These are phyloP conservation scores for Eurosta solidaginis DNA, from an alignment of 1,140 invertebrate genomes.

Conservation along the genomic window DNA sequence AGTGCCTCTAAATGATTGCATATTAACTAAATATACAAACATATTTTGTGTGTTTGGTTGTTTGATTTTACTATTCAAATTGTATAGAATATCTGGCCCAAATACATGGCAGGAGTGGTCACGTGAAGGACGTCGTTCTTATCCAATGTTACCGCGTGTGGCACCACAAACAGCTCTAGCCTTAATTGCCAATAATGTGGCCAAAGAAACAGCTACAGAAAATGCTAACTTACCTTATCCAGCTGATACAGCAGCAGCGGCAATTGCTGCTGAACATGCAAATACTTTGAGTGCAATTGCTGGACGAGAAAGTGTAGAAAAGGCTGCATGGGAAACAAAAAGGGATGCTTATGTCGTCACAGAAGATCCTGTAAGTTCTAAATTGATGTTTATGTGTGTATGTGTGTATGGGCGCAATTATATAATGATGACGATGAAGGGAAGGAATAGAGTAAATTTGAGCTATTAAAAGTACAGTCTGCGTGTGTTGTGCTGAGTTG, in stretches of 20 bases:
- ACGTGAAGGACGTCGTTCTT: constrained; percentile 78
- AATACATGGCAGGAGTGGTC: constrained; percentile 84
- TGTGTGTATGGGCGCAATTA: neutral
- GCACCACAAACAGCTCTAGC: constrained; percentile 83
- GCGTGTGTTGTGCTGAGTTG: constrained; percentile 33
- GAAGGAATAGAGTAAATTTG: constrained; percentile 1
- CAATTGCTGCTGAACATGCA: constrained; percentile 38
- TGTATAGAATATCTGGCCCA: constrained; percentile 74
- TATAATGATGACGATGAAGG: neutral
- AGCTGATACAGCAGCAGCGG: constrained; percentile 47
- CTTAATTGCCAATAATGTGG: constrained; percentile 76
- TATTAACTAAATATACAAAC: neutral
- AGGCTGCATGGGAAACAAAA: neutral
- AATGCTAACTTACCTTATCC: constrained; percentile 61
- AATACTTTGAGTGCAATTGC: constrained; percentile 34
- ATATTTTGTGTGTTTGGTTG: constrained; percentile 39
- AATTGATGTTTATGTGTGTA: neutral
- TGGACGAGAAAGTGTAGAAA: constrained; percentile 29
- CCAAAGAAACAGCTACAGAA: constrained; percentile 61
- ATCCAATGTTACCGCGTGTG: constrained; percentile 80
- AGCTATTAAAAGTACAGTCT: constrained; percentile 53
- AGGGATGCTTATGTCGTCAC: constrained; percentile 40
- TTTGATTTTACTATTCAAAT: too few relatives aligned
- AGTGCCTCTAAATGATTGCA: neutral
- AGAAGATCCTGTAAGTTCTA: constrained; percentile 53